Percentiles rank a stretch among this genome's conserved stretches.
These are phyloP conservation scores for Lerema accius DNA, from an alignment of 1,140 invertebrate genomes.

Conservation along the genomic window DNA sequence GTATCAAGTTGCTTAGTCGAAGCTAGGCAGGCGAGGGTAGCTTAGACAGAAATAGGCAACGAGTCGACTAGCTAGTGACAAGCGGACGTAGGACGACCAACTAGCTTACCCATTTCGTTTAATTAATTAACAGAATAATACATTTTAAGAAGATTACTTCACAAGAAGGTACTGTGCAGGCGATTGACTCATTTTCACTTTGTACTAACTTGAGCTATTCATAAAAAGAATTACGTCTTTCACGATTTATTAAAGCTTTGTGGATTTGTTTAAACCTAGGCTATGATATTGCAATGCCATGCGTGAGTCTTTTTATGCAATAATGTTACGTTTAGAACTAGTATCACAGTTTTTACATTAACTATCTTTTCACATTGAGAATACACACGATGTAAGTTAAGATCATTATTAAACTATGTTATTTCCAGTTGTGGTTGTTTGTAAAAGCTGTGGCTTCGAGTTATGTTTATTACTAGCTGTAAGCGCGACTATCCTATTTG, in stretches of 20 bases:
- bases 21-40: slow-evolving; percentile 76
- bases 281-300: slow-evolving; percentile 11
- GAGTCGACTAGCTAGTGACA: slow-evolving; percentile 69
- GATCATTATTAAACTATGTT: slow-evolving; percentile 14
- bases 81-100: slow-evolving; percentile 61
- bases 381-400: slow-evolving; percentile 7
- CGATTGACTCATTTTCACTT: slow-evolving; percentile 52
- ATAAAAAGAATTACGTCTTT: slow-evolving; percentile 33
- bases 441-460: slow-evolving; percentile 64
- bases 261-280: neutral
- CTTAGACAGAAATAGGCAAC: slow-evolving; percentile 65
- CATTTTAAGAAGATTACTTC: slow-evolving; percentile 42
- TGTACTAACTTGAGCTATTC: slow-evolving; percentile 31
- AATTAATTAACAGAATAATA: slow-evolving; percentile 38
- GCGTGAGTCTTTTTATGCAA: slow-evolving; percentile 18
- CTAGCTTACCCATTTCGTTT: slow-evolving; percentile 34
- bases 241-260: neutral
- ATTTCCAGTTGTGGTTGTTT: too few species aligned
- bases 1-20: slow-evolving; percentile 75
- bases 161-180: slow-evolving; percentile 58
- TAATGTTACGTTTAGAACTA: slow-evolving; percentile 50
- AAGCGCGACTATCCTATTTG: slow-evolving; percentile 44
- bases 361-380: neutral
- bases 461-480: slow-evolving; percentile 50
- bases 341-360: slow-evolving; percentile 41